Base-by-base conservation (phyloP, 2,113 vertebrate species). In the Raphicerus campestris region DNA sequence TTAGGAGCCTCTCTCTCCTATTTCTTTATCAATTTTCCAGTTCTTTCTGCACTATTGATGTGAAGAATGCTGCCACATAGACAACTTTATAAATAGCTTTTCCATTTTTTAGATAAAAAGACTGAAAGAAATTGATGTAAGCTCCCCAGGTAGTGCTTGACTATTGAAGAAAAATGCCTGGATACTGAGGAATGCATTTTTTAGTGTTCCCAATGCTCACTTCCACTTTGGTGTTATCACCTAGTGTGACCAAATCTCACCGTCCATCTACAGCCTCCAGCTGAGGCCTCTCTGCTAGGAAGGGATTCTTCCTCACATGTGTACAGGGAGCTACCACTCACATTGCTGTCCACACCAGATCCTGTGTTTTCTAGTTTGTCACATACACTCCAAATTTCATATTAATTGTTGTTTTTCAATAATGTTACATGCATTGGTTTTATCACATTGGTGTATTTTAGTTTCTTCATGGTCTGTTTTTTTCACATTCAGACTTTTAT, bases 1-100 rank as follows among this genome's bases (percentile, higher is more conserved):
- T 80, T 55, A 60, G 53, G 17, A 90, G 7, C 7, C 1, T 10
- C 35, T 56, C 9, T n/a, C 24, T 70, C 22, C 22, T 10, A 60
- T 13, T 26, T 35, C 32, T 14, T 7, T 89, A 49, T 70, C 58
- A 92, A 77, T 89, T 16, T 0, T 53, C 47, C 45, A 15, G 16
- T 60, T 47, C 14, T 91, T 77, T 93, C 66, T 73, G 5, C 10
- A 11, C 47, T 26, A 30, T 17, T 88, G 24, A 3, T 15, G 26
- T n/a, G 8, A 47, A 81, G 87, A 96, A 90, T 3, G 2, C 45
- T 84, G 10, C 35, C 53, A 89, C 1, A 3, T 51, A 89, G 75
- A 51, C 16, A 24, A 10, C 10, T 81, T 90, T 96, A 93, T 91
- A 97, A 97, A 97, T 70, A 95, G 35, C 14, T 35, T 56, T 91